Percentiles rank a stretch among this genome's conserved stretches.
Conservation (phyloP, 2,888 invertebrate genomes). For the Vandiemenella viatica region DNA sequence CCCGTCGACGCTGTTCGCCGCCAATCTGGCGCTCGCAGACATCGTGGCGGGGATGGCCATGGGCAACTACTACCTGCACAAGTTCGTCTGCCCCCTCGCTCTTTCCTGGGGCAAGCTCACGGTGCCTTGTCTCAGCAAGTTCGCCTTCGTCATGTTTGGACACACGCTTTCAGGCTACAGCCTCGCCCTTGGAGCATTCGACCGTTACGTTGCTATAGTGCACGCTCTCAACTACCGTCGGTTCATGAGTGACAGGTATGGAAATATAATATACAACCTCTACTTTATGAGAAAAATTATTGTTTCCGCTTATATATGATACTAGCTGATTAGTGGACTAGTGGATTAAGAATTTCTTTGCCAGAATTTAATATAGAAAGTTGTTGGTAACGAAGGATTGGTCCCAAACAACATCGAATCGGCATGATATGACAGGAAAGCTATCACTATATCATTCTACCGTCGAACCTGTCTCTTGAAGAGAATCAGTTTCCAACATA, state of each 20-base stretch:
- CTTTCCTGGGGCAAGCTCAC: background rate
- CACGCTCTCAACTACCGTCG: conserved; percentile 10
- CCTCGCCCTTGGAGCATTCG: conserved; percentile 8
- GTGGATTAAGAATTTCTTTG: too few species aligned
- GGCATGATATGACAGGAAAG: too few species aligned
- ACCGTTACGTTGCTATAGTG: conserved; percentile 13
- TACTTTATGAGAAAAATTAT: too few species aligned
- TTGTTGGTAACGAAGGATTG: too few species aligned
- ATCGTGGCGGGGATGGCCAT: conserved; percentile 8
- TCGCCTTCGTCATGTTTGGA: conserved; percentile 6
- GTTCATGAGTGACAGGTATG: conserved; percentile 12
- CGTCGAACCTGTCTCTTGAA: too few species aligned
- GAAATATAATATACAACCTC: too few species aligned
- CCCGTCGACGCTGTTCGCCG: conserved; percentile 8
- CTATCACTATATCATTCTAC: too few species aligned
- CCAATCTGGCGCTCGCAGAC: conserved; percentile 10
- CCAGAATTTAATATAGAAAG: too few species aligned
- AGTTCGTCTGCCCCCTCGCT: conserved; percentile 11
- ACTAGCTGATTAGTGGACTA: too few species aligned
- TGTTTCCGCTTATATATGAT: too few species aligned
- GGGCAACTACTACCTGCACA: conserved; percentile 7
- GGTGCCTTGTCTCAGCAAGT: conserved; percentile 6
- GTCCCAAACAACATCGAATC: too few species aligned
- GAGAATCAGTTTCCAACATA: too few species aligned
- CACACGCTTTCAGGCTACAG: conserved; percentile 5